Evolutionary conservation across 2,113 vertebrate species (phyloP).

Genomic region (Geothlypis trichas): DNA sequence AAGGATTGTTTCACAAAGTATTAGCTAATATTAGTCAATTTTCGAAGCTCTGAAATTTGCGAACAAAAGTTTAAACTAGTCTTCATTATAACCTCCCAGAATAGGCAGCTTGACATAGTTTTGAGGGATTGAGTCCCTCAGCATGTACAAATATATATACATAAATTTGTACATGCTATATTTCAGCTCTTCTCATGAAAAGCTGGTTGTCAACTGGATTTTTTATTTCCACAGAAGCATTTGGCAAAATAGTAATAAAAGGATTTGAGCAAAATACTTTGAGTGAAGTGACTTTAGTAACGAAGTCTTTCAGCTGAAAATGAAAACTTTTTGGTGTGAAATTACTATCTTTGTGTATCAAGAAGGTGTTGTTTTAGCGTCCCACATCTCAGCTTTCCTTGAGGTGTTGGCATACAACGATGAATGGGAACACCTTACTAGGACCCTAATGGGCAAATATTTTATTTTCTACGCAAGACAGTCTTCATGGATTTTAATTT

Average conservation of each 20-base stretch:
- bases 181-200: not conserved
- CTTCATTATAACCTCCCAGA: not conserved
- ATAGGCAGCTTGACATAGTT: not conserved
- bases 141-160: not conserved
- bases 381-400: not conserved
- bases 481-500: not conserved
- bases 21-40: not conserved
- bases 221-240: not conserved
- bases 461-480: not conserved
- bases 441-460: not conserved
- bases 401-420: rapidly evolving
- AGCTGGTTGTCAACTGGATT: not conserved
- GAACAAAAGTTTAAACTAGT: not conserved
- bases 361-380: not conserved
- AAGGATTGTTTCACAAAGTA: not conserved
- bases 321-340: not conserved
- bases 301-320: not conserved
- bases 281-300: not conserved
- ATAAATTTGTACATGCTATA: not conserved
- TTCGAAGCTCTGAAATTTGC: not conserved
- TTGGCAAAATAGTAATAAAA: not conserved
- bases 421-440: not conserved
- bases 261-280: not conserved
- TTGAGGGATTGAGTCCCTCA: not conserved
- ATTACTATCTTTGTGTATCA: not conserved